Evolutionary conservation across 1,140 invertebrate genomes (phyloP).

Genomic region (Melitaea cinxia): DNA sequence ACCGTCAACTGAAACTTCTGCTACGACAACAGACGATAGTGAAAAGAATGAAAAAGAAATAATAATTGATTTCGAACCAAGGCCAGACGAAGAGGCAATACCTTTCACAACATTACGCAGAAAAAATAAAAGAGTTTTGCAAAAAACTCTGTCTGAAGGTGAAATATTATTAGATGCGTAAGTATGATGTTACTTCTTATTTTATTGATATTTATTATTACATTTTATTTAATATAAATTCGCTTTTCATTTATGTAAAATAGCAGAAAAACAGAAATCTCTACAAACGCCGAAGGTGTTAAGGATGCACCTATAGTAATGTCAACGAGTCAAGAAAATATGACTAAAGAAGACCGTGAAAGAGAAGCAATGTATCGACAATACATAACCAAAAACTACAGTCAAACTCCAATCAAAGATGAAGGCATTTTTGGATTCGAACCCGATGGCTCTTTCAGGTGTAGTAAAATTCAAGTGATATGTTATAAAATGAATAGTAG

Average conservation of each 20-base stretch:
- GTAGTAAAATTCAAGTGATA: not conserved
- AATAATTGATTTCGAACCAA: constrained; percentile 92
- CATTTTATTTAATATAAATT: not conserved
- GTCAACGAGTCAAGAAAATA: constrained; percentile 83
- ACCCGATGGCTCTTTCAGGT: constrained; percentile 79
- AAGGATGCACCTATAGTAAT: constrained; percentile 79
- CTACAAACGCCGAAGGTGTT: constrained; percentile 61
- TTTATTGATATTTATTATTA: constrained; percentile 16
- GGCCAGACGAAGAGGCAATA: constrained; percentile 83
- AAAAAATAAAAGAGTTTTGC: constrained; percentile 84
- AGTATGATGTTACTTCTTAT: constrained; percentile 38
- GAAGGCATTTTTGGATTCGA: constrained; percentile 82
- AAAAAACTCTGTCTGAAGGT: constrained; percentile 91
- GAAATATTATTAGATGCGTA: constrained; percentile 88
- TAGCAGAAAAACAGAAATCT: constrained; percentile 77
- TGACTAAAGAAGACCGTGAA: constrained; percentile 74
- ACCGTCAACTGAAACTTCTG: constrained; percentile 77
- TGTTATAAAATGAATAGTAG: not conserved
- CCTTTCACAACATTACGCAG: constrained; percentile 79
- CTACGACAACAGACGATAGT: constrained; percentile 81
- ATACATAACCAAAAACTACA: constrained; percentile 78
- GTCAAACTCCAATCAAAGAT: constrained; percentile 83
- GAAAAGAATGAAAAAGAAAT: constrained; percentile 89
- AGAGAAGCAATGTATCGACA: constrained; percentile 65
- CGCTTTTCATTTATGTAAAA: not conserved